Conservation (phyloP, 2,797 vertebrate species). For the Channallabes apus region DNA sequence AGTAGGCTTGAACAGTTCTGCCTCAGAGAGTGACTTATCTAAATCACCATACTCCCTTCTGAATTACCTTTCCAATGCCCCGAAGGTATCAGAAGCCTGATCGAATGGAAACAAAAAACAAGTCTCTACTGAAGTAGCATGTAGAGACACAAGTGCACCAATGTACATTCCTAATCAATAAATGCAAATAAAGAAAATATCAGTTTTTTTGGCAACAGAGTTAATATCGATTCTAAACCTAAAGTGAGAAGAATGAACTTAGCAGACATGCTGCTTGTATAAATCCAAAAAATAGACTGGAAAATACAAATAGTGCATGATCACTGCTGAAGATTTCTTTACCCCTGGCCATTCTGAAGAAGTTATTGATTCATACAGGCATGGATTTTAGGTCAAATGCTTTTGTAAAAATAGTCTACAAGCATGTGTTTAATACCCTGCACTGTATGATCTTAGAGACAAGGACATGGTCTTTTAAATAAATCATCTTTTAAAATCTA, state of each 20-base stretch:
- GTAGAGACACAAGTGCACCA: not conserved
- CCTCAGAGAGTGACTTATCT: not conserved
- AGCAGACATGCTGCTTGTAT: constrained; percentile 2
- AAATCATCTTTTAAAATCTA: not conserved
- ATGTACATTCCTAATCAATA: not conserved
- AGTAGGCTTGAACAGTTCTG: not conserved
- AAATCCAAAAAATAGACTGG: not conserved
- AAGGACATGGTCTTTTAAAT: not conserved
- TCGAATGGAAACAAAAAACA: not conserved
- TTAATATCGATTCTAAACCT: not conserved
- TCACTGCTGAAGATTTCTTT: not conserved
- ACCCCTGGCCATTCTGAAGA: not conserved
- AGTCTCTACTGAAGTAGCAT: not conserved
- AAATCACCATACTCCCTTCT: not conserved
- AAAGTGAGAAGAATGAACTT: not conserved
- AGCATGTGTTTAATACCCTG: not conserved
- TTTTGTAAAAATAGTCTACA: not conserved
- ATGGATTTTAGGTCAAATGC: not conserved
- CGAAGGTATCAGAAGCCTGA: not conserved
- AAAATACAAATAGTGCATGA: not conserved
- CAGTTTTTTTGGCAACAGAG: not conserved
- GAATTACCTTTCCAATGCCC: not conserved
- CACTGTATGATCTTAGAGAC: not conserved
- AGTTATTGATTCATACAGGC: not conserved
- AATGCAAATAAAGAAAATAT: not conserved